Evolutionary conservation across 2,888 invertebrate genomes (phyloP).

Genomic region (Ditylenchus weischeri): DNA sequence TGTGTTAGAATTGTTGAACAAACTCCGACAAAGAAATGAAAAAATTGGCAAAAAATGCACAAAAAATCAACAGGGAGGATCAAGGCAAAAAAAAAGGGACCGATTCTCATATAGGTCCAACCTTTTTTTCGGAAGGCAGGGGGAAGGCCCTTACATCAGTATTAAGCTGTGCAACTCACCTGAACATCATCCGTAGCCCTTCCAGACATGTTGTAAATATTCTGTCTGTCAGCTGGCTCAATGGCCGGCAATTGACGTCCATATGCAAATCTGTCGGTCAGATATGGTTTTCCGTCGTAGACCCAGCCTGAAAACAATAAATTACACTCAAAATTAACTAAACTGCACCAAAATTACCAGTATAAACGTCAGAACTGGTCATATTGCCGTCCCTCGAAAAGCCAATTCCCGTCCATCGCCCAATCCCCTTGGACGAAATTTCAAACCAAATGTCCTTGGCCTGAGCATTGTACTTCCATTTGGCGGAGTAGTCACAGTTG

Average conservation of each 20-base stretch:
- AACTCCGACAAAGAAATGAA: too few species aligned
- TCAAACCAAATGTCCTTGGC: slow-evolving; percentile 54
- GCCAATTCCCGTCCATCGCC: slow-evolving; percentile 60
- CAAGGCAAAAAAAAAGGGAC: too few species aligned
- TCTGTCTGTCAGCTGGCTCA: slow-evolving; percentile 55
- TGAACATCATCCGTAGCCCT: slow-evolving; percentile 53
- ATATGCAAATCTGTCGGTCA: slow-evolving; percentile 57
- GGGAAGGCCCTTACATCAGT: background rate
- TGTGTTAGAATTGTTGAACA: too few species aligned
- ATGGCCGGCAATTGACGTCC: slow-evolving; percentile 57
- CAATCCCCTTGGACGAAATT: slow-evolving; percentile 52
- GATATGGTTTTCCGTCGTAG: slow-evolving; percentile 53
- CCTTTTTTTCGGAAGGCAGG: too few species aligned
- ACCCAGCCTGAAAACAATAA: slow-evolving; percentile 30
- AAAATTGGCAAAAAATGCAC: too few species aligned
- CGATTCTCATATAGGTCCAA: too few species aligned
- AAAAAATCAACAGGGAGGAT: too few species aligned
- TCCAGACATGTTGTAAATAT: slow-evolving; percentile 53
- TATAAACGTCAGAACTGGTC: slow-evolving; percentile 56
- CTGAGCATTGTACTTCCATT: slow-evolving; percentile 50
- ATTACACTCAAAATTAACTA: too few species aligned
- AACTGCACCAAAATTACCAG: slow-evolving; percentile 35
- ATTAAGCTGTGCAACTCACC: slow-evolving; percentile 26
- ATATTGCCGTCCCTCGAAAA: slow-evolving; percentile 55
- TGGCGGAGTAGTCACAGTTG: slow-evolving; percentile 57